Base-by-base conservation (phyloP, 2,888 invertebrate genomes). In the Acheta domesticus region DNA sequence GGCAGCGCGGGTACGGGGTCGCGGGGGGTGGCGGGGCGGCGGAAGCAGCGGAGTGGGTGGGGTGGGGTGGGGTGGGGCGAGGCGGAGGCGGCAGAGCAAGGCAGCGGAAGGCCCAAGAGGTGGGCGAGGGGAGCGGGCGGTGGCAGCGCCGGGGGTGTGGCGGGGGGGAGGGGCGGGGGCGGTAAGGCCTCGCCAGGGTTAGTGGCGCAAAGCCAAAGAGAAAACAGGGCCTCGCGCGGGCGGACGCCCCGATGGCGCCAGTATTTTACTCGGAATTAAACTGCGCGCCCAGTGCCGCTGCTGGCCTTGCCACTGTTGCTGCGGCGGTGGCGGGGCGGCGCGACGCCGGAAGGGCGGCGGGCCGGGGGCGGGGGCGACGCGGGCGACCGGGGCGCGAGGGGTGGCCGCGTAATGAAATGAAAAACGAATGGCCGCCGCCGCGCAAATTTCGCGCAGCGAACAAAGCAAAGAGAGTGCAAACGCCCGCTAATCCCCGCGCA, bases 121-220 rank as follows among this genome's bases (percentile, higher is more conserved):
- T 36, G 36, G 36, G 5, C 1, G 36, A 36, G 36, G 36, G 36
- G 36, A 36, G 36, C 5, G 5, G 5, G 8, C 8, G 8, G 8
- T 3, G 2, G 2, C 23, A 23, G 23, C 23, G 36, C 8, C 0
- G 36, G 36, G 36, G 0, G 36, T 8, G 36, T 4, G 36, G 0
- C 5, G 36, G 0, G 8, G 36, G 36, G 5, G 8, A 8, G 36
- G 8, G 36, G 5, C 0, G 36, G 36, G 8, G 1, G 36, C 36
- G 36, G 23, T 0, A 4, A 0, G 36, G 36, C 36, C 36, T 36
- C 36, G 36, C 36, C 36, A 8, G 36, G 36, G 36, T 36, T 36
- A n/a, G 62, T 62, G 62, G 62, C 62, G 62, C 62, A 62, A 62
- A 62, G 62, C 62, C 62, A 62, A 62, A 62, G 62, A 62, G 62